Evolutionary conservation across 2,797 vertebrate genomes (phyloP).

Genomic region (Pachyuromys duprasi): DNA sequence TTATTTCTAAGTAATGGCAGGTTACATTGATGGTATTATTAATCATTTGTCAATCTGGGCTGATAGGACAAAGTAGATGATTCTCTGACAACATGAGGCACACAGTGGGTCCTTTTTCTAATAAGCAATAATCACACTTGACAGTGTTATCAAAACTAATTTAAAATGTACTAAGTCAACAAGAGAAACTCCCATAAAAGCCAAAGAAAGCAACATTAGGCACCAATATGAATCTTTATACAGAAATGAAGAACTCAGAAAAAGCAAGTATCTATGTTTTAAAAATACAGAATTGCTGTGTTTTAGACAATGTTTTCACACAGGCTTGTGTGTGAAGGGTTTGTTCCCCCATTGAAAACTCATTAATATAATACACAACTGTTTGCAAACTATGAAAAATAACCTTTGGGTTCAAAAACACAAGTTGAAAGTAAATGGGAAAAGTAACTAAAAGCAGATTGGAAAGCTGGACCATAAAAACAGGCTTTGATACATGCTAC

Average conservation of each 20-base stretch:
- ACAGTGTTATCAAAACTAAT: background rate
- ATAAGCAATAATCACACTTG: background rate
- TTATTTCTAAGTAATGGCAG: constrained; percentile 34
- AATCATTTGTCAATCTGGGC: background rate
- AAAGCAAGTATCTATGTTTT: background rate
- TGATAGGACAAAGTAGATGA: background rate
- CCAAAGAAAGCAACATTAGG: background rate
- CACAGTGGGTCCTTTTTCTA: background rate
- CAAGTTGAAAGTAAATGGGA: background rate
- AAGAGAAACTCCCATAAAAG: background rate
- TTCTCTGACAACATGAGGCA: background rate
- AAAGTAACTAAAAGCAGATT: background rate
- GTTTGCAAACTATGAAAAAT: background rate
- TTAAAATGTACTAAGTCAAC: background rate
- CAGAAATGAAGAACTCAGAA: background rate
- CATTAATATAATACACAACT: background rate
- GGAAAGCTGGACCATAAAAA: background rate
- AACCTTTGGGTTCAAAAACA: background rate
- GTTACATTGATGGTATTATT: background rate
- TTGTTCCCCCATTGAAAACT: background rate
- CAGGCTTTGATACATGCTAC: background rate
- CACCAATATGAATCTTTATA: background rate
- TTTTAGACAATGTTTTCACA: background rate
- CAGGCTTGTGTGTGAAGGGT: background rate
- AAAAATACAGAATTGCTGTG: background rate